A percentile compares a stretch with the other conserved stretches of the same genome.
These are phyloP conservation scores for Darevskia mixta DNA, from an alignment of 2,797 vertebrate genomes.

Conservation along the genomic window DNA sequence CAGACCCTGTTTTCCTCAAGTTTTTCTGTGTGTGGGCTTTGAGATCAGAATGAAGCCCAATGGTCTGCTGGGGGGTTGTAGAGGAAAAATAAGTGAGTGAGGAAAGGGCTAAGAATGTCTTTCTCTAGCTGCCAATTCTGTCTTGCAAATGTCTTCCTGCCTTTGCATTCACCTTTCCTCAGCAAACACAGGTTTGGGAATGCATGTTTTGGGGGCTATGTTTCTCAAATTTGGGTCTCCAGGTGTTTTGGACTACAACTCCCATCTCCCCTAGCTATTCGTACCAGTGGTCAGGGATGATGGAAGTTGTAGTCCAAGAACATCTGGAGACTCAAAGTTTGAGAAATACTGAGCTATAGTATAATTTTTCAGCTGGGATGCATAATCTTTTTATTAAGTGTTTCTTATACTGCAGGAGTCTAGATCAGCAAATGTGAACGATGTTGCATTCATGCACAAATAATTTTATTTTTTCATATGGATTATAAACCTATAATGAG, in stretches of 20 bases:
- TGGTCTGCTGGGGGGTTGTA: background rate
- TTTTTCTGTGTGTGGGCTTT: background rate
- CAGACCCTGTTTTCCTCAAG: too few relatives aligned
- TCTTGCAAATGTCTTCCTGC: background rate
- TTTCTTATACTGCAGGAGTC: conserved; percentile 57
- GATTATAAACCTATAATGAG: conserved; percentile 47
- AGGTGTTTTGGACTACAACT: too few relatives aligned
- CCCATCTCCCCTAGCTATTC: too few relatives aligned
- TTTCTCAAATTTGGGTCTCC: too few relatives aligned
- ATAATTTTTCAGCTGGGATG: conserved; percentile 58
- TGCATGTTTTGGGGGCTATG: background rate
- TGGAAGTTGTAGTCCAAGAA: too few relatives aligned
- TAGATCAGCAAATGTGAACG: conserved; percentile 46
- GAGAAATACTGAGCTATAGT: too few relatives aligned
- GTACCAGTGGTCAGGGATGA: too few relatives aligned
- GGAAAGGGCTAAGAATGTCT: background rate
- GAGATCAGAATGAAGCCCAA: background rate
- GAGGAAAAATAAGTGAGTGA: background rate
- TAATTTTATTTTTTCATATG: conserved; percentile 48
- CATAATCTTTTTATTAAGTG: conserved; percentile 65
- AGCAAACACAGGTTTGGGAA: background rate
- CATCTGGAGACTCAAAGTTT: too few relatives aligned
- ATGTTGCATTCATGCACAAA: conserved; percentile 53
- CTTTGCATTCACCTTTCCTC: background rate
- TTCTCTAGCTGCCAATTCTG: background rate